Evolutionary conservation across 2,797 vertebrate species (phyloP).

Genomic region (Ceyx erithaca): DNA sequence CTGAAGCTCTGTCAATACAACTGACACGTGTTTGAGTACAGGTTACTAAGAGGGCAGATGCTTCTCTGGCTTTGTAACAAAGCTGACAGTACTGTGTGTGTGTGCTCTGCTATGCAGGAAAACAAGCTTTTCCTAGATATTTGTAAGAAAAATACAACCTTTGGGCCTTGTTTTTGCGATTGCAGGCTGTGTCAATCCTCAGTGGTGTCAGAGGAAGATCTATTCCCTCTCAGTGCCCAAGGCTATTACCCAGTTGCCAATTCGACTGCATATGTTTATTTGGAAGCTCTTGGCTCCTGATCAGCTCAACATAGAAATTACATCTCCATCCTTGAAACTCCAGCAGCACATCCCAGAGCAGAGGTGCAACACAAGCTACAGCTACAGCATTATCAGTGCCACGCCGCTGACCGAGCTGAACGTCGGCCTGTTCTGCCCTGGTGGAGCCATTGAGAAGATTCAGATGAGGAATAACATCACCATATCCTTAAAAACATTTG

Average conservation of each 20-base stretch:
- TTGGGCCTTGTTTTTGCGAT: neutral
- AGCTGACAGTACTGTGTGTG: neutral
- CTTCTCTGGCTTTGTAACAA: neutral
- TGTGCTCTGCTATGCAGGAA: neutral
- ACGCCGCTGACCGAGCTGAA: conserved; percentile 56
- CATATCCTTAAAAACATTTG: conserved; percentile 73
- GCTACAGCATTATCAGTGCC: conserved; percentile 74
- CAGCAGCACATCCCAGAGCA: conserved; percentile 81
- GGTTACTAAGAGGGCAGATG: neutral
- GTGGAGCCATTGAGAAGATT: conserved; percentile 85
- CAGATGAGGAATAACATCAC: conserved; percentile 86
- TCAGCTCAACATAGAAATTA: conserved; percentile 78
- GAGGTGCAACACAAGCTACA: conserved; percentile 76
- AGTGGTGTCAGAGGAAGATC: conserved; percentile 68
- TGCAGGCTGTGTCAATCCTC: conserved; percentile 70
- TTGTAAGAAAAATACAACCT: neutral
- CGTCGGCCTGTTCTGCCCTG: conserved; percentile 86
- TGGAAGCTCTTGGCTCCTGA: conserved; percentile 84
- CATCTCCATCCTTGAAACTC: conserved; percentile 77
- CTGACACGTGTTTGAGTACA: neutral
- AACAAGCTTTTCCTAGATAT: neutral
- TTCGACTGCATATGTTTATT: conserved; percentile 81
- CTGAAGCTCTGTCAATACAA: neutral
- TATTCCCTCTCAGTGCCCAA: conserved; percentile 78
- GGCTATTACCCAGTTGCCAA: conserved; percentile 78